Base-by-base conservation (phyloP, 2,113 vertebrate genomes). In the Onychostoma macrolepis region DNA sequence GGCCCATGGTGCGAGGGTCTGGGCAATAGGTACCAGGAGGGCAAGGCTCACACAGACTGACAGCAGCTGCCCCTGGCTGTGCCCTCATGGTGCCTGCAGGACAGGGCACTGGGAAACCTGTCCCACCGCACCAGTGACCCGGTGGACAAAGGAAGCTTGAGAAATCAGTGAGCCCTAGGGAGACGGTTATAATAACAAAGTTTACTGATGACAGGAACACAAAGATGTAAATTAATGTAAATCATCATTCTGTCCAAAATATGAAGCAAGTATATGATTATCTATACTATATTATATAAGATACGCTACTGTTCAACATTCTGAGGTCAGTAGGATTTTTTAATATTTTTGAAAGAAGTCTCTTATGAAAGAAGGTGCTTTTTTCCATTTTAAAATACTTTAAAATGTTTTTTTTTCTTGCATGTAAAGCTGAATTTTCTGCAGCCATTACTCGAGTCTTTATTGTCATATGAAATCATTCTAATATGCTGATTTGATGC, bases 111-210 rank as follows among this genome's bases (percentile, higher is more conserved):
- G 95, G 91, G 0, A 93, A 93, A 26, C 95, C 95, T 83, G 85
- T 90, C 24, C 97, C 96, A 90, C 94, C 96, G 89, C 98, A 99
- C 97, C 98, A 99, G 86, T 97, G 90, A 0, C 97, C 97, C 36
- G 96, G 94, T 2, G 97, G 97, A 21, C 97, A 98, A 0, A 90
- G 95, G 15, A 92, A 92, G 33, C 91, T 94, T 90, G 95, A 91
- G 86, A 95, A 95, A 80, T 91, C 91, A 45, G 91, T 90, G 19
- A 96, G 93, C 48, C 97, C 98, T 99, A 90, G 15, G 6, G 43
- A 26, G 80, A 85, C 63, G 87, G 69, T 24, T 38, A 36, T 61
- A 50, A 72, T 58, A 41, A 7, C 28, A 19, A 19, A 9, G 0
- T 38, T 80, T 58, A 33, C 45, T 41, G 33, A 33, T 74, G 3